Conservation (phyloP, 2,888 invertebrate genomes). For the Agapostemon virescens region DNA sequence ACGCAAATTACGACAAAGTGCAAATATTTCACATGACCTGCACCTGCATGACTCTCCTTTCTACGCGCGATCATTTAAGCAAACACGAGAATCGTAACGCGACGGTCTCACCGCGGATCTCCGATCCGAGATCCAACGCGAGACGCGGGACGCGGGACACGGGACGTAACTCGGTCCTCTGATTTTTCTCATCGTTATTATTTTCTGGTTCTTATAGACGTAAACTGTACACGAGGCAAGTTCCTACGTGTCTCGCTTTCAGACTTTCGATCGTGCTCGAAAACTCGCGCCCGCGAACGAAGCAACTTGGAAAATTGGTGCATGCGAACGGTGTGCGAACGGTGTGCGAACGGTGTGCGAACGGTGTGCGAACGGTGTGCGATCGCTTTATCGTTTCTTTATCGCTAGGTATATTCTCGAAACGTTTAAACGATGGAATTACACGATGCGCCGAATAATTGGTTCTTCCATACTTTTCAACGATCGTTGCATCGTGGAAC, state of each 20-base stretch:
- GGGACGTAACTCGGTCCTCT: not conserved
- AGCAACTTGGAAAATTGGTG: not conserved
- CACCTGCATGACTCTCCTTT: constrained; percentile 72
- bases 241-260: too few species aligned
- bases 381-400: too few species aligned
- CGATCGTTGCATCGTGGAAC: not conserved
- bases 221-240: not conserved
- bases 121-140: not conserved
- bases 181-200: not conserved
- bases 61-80: constrained; percentile 67
- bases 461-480: not conserved
- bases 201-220: not conserved
- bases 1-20: constrained; percentile 79
- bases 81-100: constrained; percentile 62
- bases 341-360: too few species aligned
- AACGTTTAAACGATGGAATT: not conserved
- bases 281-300: too few species aligned
- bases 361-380: not conserved
- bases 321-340: not conserved
- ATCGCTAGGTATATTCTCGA: too few species aligned
- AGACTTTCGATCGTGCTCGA: too few species aligned
- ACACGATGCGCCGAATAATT: not conserved
- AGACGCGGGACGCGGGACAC: not conserved
- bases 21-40: constrained; percentile 79
- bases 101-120: constrained; percentile 30